Percentiles rank a stretch among this genome's conserved stretches.
phyloP scores from a whole-genome alignment of 2,888 invertebrate genomes.

The Strigamia maritima region DNA sequence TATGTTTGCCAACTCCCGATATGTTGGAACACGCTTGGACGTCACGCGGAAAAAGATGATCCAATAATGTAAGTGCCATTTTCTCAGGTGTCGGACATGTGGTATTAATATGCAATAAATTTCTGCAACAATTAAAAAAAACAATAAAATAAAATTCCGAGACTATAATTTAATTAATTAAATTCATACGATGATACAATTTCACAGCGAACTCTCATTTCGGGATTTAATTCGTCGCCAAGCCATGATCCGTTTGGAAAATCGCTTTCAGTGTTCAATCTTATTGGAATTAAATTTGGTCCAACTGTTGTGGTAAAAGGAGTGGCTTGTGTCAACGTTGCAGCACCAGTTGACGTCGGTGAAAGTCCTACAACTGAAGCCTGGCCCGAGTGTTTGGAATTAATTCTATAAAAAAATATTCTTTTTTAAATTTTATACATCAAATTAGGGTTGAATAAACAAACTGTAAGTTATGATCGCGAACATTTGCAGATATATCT shows the following conservation, averaged over 20 bases:
- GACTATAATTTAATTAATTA: background rate
- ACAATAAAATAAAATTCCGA: background rate
- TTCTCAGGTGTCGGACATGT: constrained; percentile 58
- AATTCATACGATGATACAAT: constrained; percentile 54
- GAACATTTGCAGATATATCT: constrained; percentile 34
- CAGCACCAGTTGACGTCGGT: constrained; percentile 8
- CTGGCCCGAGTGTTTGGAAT: constrained; percentile 33
- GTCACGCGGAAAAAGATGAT: constrained; percentile 57
- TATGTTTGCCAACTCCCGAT: constrained; percentile 57
- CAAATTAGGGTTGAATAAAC: background rate
- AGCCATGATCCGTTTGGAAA: constrained; percentile 57
- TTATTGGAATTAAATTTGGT: constrained; percentile 44
- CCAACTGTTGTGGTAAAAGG: background rate
- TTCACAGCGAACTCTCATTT: constrained; percentile 55
- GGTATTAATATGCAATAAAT: constrained; percentile 56
- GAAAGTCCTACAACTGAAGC: constrained; percentile 38
- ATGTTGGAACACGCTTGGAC: constrained; percentile 57
- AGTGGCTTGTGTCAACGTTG: background rate
- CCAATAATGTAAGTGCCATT: constrained; percentile 57
- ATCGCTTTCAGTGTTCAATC: constrained; percentile 51
- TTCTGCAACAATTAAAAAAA: constrained; percentile 45
- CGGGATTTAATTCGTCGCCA: constrained; percentile 55
- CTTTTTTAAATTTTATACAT: background rate
- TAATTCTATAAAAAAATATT: constrained; percentile 4
- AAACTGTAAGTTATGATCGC: constrained; percentile 37